These are phyloP conservation scores for Synergus japonicus DNA, from an alignment of 2,888 invertebrate species.

Conservation along the genomic window DNA sequence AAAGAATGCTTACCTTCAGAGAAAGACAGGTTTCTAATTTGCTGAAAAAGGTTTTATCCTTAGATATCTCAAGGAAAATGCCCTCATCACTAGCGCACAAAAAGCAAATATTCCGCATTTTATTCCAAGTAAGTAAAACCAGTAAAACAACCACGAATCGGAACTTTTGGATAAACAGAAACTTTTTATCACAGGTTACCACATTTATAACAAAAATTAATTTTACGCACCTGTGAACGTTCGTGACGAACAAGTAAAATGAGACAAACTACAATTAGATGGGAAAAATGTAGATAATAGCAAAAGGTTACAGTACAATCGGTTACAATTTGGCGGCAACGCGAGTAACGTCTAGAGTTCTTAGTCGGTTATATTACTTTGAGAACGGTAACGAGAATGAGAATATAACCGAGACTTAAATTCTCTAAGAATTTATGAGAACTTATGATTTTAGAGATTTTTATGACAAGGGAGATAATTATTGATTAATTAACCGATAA, in stretches of 20 bases:
- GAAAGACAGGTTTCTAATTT: constrained; percentile 68
- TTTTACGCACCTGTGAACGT: background rate
- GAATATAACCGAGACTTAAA: no score
- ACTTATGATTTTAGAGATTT: no score
- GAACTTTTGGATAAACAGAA: background rate
- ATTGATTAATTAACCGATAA: no score
- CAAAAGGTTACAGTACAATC: constrained; percentile 43
- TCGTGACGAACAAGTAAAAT: background rate
- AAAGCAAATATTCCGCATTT: constrained; percentile 68
- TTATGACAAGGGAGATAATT: no score
- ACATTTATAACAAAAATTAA: background rate
- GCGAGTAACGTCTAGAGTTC: background rate
- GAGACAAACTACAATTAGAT: constrained; percentile 34
- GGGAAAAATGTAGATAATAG: constrained; percentile 30
- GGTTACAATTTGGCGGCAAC: constrained; percentile 54
- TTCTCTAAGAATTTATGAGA: no score
- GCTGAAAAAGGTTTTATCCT: constrained; percentile 60
- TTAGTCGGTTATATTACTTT: no score
- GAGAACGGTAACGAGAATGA: no score
- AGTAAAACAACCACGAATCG: background rate
- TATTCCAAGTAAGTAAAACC: background rate
- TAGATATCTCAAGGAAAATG: constrained; percentile 68
- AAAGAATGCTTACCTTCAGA: constrained; percentile 62
- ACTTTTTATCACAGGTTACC: background rate
- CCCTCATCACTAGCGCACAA: constrained; percentile 74